Percentiles rank a stretch among this genome's conserved stretches.
phyloP scores from a whole-genome alignment of 2,797 vertebrate genomes.

The Helarctos malayanus region DNA sequence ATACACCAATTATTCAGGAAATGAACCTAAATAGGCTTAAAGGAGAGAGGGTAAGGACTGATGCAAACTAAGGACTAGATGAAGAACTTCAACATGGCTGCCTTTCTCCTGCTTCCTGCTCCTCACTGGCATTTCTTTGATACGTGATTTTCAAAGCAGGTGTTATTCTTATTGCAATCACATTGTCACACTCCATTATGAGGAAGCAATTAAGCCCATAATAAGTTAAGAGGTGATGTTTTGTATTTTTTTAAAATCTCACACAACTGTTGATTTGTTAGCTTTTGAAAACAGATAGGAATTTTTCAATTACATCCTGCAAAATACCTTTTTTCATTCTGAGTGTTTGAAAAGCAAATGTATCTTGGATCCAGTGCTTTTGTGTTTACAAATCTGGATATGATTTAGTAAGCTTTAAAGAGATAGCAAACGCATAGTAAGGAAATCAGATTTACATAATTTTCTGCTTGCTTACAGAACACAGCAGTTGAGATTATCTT shows the following conservation, averaged over 20 bases:
- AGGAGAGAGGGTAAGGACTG: background rate
- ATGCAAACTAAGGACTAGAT: background rate
- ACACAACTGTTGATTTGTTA: conserved; percentile 72
- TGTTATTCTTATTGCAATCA: conserved; percentile 65
- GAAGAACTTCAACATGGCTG: background rate
- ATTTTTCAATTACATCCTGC: conserved; percentile 83
- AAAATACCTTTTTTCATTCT: conserved; percentile 79
- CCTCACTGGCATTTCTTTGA: conserved; percentile 51
- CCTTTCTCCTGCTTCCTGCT: background rate
- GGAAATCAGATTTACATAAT: conserved; percentile 91
- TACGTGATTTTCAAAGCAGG: conserved; percentile 71
- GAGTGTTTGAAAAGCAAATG: conserved; percentile 80
- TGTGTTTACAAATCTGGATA: conserved; percentile 87
- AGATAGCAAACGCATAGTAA: conserved; percentile 83
- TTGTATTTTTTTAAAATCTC: conserved; percentile 65
- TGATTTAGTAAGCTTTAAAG: conserved; percentile 89
- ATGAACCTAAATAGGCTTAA: background rate
- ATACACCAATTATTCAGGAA: background rate
- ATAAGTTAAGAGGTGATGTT: conserved; percentile 75
- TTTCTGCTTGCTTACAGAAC: conserved; percentile 88
- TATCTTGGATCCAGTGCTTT: conserved; percentile 80
- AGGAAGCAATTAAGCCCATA: conserved; percentile 80
- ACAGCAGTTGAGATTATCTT: conserved; percentile 84
- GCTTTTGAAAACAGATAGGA: conserved; percentile 81
- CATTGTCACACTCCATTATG: conserved; percentile 74